Percentiles rank a stretch among this genome's conserved stretches.
phyloP scores from a whole-genome alignment of 92 coral and sea anemone species.

The Meandrina meandrites region DNA sequence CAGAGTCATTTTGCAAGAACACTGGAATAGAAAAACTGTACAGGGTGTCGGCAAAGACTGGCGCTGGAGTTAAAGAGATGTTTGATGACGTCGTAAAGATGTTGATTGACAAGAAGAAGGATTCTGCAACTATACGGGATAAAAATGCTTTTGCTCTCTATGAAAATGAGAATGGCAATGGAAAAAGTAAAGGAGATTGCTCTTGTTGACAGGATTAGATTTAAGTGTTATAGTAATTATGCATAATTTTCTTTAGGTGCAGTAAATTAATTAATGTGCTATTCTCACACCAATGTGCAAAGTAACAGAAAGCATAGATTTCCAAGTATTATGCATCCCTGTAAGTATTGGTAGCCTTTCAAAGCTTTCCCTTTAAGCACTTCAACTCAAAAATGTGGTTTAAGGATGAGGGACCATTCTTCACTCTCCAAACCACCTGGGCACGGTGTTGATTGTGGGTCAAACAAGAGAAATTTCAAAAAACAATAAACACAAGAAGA shows the following conservation, averaged over 20 bases:
- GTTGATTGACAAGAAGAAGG: constrained; percentile 6
- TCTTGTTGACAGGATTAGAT: background rate
- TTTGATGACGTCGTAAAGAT: constrained; percentile 55
- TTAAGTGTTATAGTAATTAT: background rate
- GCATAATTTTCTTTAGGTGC: no score
- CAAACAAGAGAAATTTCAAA: no score
- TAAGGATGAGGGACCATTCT: no score
- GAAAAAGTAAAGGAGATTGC: constrained; percentile 1
- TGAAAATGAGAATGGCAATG: background rate
- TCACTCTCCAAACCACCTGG: no score
- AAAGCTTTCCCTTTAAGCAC: no score
- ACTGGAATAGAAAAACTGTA: constrained; percentile 52
- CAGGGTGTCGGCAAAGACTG: constrained; percentile 88
- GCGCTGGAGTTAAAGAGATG: constrained; percentile 88
- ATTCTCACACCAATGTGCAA: no score
- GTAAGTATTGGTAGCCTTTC: no score
- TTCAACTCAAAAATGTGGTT: no score
- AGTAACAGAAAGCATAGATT: no score
- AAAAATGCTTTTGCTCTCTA: constrained; percentile 11
- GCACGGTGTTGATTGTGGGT: no score
- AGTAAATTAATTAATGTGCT: background rate
- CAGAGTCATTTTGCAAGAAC: constrained; percentile 58
- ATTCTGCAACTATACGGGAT: constrained; percentile 7
- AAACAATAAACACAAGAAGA: no score
- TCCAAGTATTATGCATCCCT: no score